These are phyloP conservation scores for Spongilla lacustris DNA, from an alignment of 37 sponge, comb jelly and placozoan species.

Conservation along the genomic window DNA sequence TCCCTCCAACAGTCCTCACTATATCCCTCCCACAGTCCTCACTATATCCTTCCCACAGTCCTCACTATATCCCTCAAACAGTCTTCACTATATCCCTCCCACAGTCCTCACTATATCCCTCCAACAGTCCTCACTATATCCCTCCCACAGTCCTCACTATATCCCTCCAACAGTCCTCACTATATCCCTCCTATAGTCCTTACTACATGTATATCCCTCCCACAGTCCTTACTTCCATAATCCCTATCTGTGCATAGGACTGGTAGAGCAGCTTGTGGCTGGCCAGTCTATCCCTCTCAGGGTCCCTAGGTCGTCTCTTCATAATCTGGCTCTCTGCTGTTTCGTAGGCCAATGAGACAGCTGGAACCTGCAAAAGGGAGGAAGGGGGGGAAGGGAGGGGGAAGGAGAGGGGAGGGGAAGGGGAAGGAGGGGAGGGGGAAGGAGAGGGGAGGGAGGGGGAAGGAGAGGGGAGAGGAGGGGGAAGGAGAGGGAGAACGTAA, in stretches of 20 bases:
- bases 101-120: no score
- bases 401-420: not conserved
- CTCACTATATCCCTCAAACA: no score
- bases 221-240: slow-evolving; percentile 69
- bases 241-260: slow-evolving; percentile 95
- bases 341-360: slow-evolving; percentile 81
- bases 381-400: not conserved
- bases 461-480: slow-evolving; percentile 1
- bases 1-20: no score
- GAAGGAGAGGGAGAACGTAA: not conserved
- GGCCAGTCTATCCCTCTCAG: slow-evolving; percentile 83
- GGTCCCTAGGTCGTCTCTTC: slow-evolving; percentile 90
- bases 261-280: slow-evolving; percentile 84
- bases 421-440: not conserved
- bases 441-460: not conserved
- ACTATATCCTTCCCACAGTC: no score
- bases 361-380: not conserved
- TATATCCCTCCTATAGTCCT: no score
- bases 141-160: no score
- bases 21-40: no score
- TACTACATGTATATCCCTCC: no score
- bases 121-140: no score
- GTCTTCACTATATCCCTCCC: no score
- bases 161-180: no score
- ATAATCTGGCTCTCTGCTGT: slow-evolving; percentile 97